Conservation (phyloP, 1,140 invertebrate species). For the Solen grandis region DNA sequence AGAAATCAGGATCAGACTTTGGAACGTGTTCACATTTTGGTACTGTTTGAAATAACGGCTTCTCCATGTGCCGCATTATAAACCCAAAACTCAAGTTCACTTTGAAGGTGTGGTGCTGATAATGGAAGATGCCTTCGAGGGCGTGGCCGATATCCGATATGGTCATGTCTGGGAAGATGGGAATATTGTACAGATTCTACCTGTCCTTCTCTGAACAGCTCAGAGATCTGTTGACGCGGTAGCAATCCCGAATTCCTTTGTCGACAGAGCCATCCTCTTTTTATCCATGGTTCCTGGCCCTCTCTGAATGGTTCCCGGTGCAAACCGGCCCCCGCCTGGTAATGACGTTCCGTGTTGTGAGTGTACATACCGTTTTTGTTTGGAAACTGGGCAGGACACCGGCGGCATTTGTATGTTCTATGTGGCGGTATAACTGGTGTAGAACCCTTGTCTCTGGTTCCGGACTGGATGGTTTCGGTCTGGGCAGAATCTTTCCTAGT, state of each 20-base stretch:
- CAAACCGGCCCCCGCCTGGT: not conserved
- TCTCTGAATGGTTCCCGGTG: not conserved
- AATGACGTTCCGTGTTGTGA: slow-evolving; percentile 1
- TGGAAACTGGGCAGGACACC: not conserved
- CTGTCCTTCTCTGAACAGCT: slow-evolving; percentile 5
- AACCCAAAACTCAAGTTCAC: slow-evolving; percentile 5
- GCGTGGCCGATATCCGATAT: slow-evolving; percentile 6
- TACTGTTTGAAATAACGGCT: slow-evolving; percentile 2
- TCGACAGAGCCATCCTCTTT: not conserved
- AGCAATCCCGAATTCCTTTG: slow-evolving; percentile 13
- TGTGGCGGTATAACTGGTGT: too few species aligned
- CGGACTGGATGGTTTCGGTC: too few species aligned
- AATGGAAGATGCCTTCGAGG: slow-evolving; percentile 9
- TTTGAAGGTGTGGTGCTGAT: slow-evolving; percentile 1
- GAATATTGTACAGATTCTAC: slow-evolving; percentile 29
- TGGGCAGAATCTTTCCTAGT: too few species aligned
- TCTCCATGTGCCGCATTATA: slow-evolving; percentile 13
- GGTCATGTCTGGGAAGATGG: slow-evolving; percentile 30
- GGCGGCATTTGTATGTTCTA: slow-evolving; percentile 1
- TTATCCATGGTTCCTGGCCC: slow-evolving; percentile 21
- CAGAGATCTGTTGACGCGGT: not conserved
- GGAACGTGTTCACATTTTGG: slow-evolving; percentile 7
- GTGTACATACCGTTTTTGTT: not conserved
- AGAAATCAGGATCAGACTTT: slow-evolving; percentile 1
- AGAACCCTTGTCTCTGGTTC: too few species aligned